phyloP scores from a whole-genome alignment of 2,113 vertebrate species.

The Myxocyprinus asiaticus region DNA sequence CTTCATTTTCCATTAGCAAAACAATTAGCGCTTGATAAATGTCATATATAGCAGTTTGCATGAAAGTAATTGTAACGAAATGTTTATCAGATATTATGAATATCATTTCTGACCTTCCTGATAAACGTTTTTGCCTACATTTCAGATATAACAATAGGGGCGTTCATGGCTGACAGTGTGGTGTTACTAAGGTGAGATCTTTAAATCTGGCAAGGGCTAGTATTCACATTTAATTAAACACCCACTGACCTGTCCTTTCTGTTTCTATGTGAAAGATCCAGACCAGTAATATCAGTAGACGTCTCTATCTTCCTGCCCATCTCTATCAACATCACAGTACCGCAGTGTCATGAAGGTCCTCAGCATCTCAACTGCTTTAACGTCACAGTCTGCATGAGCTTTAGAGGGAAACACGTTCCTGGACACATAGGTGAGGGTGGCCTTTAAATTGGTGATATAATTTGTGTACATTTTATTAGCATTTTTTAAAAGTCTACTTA shows the following conservation, averaged over 20 bases:
- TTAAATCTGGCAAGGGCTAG: no score
- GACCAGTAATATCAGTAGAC: slow-evolving; percentile 89
- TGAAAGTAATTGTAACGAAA: no score
- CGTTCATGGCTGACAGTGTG: slow-evolving; percentile 92
- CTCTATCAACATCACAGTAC: slow-evolving; percentile 94
- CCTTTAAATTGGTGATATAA: background rate
- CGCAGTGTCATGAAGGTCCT: slow-evolving; percentile 89
- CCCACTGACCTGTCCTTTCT: background rate
- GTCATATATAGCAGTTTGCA: no score
- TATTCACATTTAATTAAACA: no score
- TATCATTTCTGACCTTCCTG: background rate
- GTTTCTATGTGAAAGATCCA: slow-evolving; percentile 73
- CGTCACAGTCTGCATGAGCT: slow-evolving; percentile 84
- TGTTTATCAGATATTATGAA: no score
- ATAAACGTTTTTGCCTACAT: slow-evolving; percentile 34
- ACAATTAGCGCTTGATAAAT: no score
- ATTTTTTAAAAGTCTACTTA: no score
- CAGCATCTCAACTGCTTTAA: slow-evolving; percentile 89
- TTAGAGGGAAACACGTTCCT: slow-evolving; percentile 85
- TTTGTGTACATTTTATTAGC: no score
- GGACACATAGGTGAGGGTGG: slow-evolving; percentile 87
- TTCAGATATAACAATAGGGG: slow-evolving; percentile 93
- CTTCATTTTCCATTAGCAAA: no score
- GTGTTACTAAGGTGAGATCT: slow-evolving; percentile 89
- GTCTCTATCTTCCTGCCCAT: slow-evolving; percentile 84